Evolutionary conservation across 2,888 invertebrate genomes (phyloP).

Genomic region (Nysson spinosus): DNA sequence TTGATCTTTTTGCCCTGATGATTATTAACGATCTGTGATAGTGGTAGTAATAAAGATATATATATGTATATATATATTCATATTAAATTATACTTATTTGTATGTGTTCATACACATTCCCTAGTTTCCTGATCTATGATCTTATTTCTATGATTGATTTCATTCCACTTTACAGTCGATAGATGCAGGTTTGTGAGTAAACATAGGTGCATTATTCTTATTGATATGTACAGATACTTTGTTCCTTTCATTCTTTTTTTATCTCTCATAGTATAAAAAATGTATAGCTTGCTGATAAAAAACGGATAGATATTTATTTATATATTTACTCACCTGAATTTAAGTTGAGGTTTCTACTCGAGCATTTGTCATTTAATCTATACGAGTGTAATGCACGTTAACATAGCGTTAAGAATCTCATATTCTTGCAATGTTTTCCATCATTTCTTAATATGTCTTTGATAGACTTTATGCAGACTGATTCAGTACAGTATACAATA

Average conservation of each 20-base stretch:
- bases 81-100: no score
- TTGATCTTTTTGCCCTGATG: not conserved
- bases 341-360: constrained; percentile 73
- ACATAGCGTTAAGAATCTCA: constrained; percentile 38
- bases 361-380: constrained; percentile 65
- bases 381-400: constrained; percentile 45
- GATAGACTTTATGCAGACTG: no score
- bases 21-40: no score
- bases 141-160: not conserved
- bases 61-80: no score
- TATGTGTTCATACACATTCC: no score
- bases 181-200: constrained; percentile 46
- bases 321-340: constrained; percentile 75
- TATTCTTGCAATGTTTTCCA: constrained; percentile 44
- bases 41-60: no score
- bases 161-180: constrained; percentile 59
- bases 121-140: no score
- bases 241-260: no score
- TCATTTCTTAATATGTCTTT: constrained; percentile 19
- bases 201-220: constrained; percentile 23
- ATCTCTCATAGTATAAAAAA: no score
- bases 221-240: no score
- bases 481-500: no score
- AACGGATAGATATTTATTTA: constrained; percentile 72
- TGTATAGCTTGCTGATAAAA: constrained; percentile 56